Evolutionary conservation across 2,888 invertebrate genomes (phyloP).

Genomic region (Sympetrum striolatum): DNA sequence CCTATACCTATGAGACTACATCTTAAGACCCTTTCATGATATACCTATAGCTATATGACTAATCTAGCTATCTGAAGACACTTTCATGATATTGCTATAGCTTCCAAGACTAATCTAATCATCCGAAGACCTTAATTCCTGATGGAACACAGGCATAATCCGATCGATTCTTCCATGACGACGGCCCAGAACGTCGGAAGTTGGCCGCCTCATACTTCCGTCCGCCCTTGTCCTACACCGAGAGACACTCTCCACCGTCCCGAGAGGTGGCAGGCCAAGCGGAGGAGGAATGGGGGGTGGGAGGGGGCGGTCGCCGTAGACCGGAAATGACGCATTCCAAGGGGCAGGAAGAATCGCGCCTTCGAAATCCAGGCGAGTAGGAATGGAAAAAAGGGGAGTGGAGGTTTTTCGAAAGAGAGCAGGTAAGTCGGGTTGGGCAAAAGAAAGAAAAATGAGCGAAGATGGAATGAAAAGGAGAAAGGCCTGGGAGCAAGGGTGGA

Average conservation of each 20-base stretch:
- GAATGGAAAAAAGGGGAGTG: background rate
- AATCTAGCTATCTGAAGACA: too few relatives aligned
- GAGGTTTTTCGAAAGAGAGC: background rate
- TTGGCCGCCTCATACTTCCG: too few relatives aligned
- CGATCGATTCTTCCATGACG: too few relatives aligned
- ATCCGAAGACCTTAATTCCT: too few relatives aligned
- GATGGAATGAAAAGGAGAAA: background rate
- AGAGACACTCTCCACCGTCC: background rate
- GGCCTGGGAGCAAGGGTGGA: too few relatives aligned
- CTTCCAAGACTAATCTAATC: too few relatives aligned
- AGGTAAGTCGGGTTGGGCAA: background rate
- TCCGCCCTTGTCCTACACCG: background rate
- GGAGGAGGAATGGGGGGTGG: background rate
- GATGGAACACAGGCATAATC: too few relatives aligned
- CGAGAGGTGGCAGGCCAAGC: background rate
- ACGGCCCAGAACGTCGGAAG: too few relatives aligned
- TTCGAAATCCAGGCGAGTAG: conserved; percentile 24
- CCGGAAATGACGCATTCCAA: conserved; percentile 39
- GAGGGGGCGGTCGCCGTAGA: background rate
- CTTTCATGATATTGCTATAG: too few relatives aligned
- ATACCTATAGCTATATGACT: too few relatives aligned
- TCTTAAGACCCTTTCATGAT: too few relatives aligned
- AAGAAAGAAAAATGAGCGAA: background rate
- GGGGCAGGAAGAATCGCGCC: conserved; percentile 9
- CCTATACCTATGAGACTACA: too few relatives aligned